A percentile compares a stretch with the other conserved stretches of the same genome.
Conservation (phyloP, 2,797 vertebrate genomes). For the Mormyrus proboscirostris region DNA sequence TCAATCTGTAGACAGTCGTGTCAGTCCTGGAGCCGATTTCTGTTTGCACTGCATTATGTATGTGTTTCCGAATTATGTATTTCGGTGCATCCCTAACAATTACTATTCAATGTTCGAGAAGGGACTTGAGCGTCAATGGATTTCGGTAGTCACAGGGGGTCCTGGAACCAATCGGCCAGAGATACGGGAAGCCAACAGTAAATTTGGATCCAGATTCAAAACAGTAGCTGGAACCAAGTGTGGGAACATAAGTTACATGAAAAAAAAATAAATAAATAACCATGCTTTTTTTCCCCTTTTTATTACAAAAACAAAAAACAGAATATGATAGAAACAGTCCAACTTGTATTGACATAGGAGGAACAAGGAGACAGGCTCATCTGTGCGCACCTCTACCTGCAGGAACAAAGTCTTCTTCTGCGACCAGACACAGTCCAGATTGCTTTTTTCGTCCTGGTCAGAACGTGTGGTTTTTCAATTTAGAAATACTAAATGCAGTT, state of each 20-base stretch:
- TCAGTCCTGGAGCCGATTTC: not conserved
- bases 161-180: not conserved
- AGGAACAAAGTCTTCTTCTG: not conserved
- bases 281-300: constrained; percentile 11
- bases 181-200: not conserved
- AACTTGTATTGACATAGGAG: not conserved
- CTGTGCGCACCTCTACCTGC: not conserved
- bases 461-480: not conserved
- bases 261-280: not conserved
- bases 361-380: not conserved
- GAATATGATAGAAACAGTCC: constrained; percentile 16
- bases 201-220: not conserved
- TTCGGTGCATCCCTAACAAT: not conserved
- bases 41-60: not conserved
- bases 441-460: not conserved
- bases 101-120: not conserved
- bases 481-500: not conserved
- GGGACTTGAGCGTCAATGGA: not conserved
- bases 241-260: not conserved
- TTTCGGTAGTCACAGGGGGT: not conserved
- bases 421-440: not conserved
- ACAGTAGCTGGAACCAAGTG: not conserved
- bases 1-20: not conserved
- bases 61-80: not conserved
- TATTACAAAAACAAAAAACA: constrained; percentile 25